phyloP scores from a whole-genome alignment of 2,113 vertebrate genomes.

The sheep (Ovis aries) region DNA sequence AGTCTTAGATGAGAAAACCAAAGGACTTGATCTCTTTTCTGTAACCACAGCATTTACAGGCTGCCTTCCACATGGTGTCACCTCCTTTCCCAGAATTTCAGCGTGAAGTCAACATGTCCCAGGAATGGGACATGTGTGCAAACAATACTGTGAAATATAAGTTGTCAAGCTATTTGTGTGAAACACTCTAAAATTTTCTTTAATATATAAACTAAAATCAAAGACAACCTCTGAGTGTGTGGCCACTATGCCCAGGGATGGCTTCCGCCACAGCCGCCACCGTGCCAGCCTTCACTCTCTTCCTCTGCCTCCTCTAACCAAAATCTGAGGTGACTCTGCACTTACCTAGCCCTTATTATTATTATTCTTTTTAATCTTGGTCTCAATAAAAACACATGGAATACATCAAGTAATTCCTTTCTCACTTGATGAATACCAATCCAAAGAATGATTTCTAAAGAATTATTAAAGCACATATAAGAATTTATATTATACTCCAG shows the following conservation, averaged over 20 bases:
- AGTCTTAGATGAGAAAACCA: background rate
- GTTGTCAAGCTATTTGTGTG: background rate
- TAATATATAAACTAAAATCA: background rate
- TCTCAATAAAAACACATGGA: constrained; percentile 14
- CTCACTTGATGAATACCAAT: background rate
- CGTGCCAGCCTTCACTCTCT: background rate
- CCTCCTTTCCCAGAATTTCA: background rate
- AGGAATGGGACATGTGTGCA: background rate
- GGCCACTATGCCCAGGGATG: background rate
- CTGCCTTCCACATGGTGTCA: background rate
- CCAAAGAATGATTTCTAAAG: constrained; percentile 32
- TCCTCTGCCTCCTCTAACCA: background rate
- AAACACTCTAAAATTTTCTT: background rate
- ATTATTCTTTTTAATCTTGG: background rate
- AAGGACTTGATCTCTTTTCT: background rate
- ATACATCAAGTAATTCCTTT: background rate
- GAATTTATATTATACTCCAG: background rate
- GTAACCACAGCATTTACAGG: background rate
- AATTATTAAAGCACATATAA: background rate
- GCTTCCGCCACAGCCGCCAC: background rate
- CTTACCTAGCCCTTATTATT: background rate
- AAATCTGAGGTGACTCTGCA: background rate
- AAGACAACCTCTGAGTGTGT: background rate
- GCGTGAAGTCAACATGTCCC: background rate
- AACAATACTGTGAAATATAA: background rate